Percentiles rank a stretch among this genome's conserved stretches.
phyloP scores from a whole-genome alignment of 2,113 vertebrate species.

The Oriolus oriolus region DNA sequence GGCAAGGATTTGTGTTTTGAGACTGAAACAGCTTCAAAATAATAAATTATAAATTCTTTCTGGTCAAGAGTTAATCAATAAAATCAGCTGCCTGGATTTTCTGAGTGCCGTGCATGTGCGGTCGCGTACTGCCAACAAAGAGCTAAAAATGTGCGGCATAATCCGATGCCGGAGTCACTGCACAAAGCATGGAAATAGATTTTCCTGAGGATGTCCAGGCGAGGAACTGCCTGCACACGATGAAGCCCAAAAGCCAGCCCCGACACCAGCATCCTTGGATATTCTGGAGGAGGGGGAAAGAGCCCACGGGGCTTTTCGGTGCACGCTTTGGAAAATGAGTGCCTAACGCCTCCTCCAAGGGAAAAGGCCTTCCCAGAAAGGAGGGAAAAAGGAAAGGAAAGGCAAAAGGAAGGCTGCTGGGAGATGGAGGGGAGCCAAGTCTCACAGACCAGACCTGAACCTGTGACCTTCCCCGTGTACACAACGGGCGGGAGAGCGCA shows the following conservation, averaged over 20 bases:
- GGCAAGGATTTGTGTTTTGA: background rate
- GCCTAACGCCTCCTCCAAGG: conserved; percentile 43
- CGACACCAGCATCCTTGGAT: background rate
- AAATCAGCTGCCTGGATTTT: background rate
- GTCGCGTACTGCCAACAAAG: conserved; percentile 32
- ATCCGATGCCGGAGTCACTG: background rate
- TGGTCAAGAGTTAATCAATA: background rate
- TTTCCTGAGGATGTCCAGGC: conserved; percentile 56
- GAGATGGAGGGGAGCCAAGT: conserved; percentile 66
- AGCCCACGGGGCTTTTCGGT: conserved; percentile 36
- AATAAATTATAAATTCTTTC: background rate
- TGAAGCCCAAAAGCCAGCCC: background rate
- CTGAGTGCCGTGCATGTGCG: background rate
- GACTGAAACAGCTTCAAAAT: background rate
- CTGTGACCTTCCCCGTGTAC: conserved; percentile 71
- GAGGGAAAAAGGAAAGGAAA: background rate
- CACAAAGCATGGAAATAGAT: conserved; percentile 54
- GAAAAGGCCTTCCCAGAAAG: conserved; percentile 41
- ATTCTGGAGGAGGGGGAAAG: background rate
- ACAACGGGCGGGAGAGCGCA: conserved; percentile 48
- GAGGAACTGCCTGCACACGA: background rate
- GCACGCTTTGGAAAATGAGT: conserved; percentile 10
- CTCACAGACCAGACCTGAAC: conserved; percentile 70
- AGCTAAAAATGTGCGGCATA: conserved; percentile 35
- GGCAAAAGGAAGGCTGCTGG: conserved; percentile 34